These are phyloP conservation scores for Dromas ardeola DNA, from an alignment of 2,113 vertebrate species.

Conservation along the genomic window DNA sequence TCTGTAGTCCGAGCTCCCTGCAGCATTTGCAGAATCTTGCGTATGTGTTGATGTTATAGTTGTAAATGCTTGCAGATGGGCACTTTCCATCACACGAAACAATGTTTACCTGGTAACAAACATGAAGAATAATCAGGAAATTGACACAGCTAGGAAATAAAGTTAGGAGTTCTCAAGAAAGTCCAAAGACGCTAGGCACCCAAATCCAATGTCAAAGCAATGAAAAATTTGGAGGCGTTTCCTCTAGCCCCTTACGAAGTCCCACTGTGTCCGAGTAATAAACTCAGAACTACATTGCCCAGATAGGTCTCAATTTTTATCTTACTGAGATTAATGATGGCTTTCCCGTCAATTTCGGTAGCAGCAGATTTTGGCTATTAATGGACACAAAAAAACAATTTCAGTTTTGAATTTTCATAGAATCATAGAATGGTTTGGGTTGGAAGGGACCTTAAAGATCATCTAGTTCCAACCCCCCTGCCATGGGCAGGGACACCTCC, in stretches of 20 bases:
- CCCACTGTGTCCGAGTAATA: not conserved
- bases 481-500: no score
- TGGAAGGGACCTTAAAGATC: no score
- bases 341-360: not conserved
- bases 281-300: not conserved
- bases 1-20: slow-evolving; percentile 91
- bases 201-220: not conserved
- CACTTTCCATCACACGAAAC: slow-evolving; percentile 97
- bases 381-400: not conserved
- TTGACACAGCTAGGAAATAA: not conserved
- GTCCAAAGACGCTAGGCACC: no score
- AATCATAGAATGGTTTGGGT: no score
- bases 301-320: not conserved
- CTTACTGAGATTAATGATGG: not conserved
- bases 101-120: slow-evolving; percentile 88
- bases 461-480: no score
- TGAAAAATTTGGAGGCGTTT: not conserved
- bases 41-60: slow-evolving; percentile 98
- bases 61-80: slow-evolving; percentile 97
- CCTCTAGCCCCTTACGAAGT: not conserved
- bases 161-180: not conserved
- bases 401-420: not conserved
- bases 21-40: slow-evolving; percentile 98
- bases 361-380: not conserved
- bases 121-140: not conserved